phyloP scores from a whole-genome alignment of 2,888 invertebrate genomes.

The Pseudanteris insignis region DNA sequence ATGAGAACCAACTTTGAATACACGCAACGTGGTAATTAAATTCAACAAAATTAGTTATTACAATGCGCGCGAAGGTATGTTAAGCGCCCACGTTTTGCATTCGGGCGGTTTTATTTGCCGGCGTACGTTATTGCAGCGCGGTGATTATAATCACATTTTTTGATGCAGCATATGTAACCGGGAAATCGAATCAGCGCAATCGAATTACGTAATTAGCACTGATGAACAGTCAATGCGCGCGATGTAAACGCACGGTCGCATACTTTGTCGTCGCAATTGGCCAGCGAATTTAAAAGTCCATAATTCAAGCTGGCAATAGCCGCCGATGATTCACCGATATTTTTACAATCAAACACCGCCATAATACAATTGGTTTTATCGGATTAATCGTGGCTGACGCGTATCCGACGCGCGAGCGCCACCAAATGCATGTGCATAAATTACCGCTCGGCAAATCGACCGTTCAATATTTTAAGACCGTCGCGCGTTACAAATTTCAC shows the following conservation, averaged over 20 bases:
- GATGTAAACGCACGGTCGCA: conserved; percentile 6
- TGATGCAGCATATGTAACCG: conserved; percentile 7
- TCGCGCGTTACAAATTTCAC: conserved; percentile 20
- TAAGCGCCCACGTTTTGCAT: too few species aligned
- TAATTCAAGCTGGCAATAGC: conserved; percentile 55
- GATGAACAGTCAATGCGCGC: conserved; percentile 25
- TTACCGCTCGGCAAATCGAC: conserved; percentile 31
- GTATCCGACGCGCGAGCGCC: conserved; percentile 18
- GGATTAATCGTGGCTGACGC: conserved; percentile 52
- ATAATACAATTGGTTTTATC: conserved; percentile 59
- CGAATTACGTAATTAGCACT: conserved; percentile 23
- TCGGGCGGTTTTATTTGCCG: too few species aligned
- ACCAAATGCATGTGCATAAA: conserved; percentile 42
- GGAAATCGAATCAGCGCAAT: conserved; percentile 25
- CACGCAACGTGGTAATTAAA: too few species aligned
- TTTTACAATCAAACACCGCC: conserved; percentile 57
- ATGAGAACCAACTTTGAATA: too few species aligned
- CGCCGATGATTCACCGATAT: conserved; percentile 58
- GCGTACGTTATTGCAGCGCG: too few species aligned
- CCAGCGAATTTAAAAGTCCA: conserved; percentile 27
- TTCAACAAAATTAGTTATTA: too few species aligned
- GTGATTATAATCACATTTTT: conserved; percentile 18
- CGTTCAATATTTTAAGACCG: conserved; percentile 18
- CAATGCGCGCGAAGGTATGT: too few species aligned
- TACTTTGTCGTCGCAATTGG: conserved; percentile 13